These are phyloP conservation scores for Drosophila trichaetosa DNA, from an alignment of 2,888 invertebrate genomes.

Conservation along the genomic window DNA sequence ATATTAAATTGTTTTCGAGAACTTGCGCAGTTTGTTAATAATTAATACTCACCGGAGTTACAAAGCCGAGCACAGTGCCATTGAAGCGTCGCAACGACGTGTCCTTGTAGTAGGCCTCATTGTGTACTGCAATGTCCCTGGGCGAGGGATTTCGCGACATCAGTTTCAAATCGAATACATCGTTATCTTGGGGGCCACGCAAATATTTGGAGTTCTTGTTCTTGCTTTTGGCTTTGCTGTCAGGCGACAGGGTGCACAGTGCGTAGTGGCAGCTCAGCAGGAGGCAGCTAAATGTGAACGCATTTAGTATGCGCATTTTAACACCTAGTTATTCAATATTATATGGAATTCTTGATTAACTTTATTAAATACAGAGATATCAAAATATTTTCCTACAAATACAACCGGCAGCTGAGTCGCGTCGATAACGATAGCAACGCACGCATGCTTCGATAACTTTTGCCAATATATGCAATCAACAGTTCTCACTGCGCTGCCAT, in stretches of 20 bases:
- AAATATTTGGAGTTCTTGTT: constrained; percentile 74
- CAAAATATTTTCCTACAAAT: constrained; percentile 14
- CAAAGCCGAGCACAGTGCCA: constrained; percentile 93
- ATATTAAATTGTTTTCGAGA: not conserved
- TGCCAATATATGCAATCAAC: not conserved
- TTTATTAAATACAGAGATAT: constrained; percentile 4
- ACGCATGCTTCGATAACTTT: constrained; percentile 4
- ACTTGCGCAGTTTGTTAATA: not conserved
- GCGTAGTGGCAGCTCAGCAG: constrained; percentile 38
- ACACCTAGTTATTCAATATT: not conserved
- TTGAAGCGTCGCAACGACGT: constrained; percentile 88
- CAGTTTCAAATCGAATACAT: constrained; percentile 90
- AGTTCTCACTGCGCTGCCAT: not conserved
- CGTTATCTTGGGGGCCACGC: constrained; percentile 87
- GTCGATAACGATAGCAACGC: constrained; percentile 20
- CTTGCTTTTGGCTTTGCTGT: constrained; percentile 73
- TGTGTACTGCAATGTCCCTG: constrained; percentile 91
- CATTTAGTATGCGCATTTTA: constrained; percentile 46
- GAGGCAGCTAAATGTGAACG: constrained; percentile 17
- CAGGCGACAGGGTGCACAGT: constrained; percentile 75
- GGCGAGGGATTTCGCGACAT: constrained; percentile 88
- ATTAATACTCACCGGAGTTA: constrained; percentile 91
- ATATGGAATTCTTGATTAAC: not conserved
- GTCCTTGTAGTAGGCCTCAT: constrained; percentile 90
- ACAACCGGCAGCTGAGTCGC: constrained; percentile 27